Base-by-base conservation (phyloP, 1,140 invertebrate genomes). In the Ceratosolen fusciceps region DNA sequence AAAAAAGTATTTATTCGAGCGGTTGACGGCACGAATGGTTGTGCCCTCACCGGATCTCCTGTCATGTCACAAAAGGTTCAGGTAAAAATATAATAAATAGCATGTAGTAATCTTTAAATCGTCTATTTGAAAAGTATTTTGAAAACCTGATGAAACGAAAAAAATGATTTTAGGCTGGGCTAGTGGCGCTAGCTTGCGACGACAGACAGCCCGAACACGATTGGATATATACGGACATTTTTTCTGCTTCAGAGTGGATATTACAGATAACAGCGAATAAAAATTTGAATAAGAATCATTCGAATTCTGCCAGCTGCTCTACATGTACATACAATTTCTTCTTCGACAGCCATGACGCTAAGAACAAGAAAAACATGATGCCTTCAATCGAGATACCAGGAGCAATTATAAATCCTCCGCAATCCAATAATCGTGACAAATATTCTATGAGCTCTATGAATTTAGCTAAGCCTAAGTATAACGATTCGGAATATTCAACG, bases 141-240 rank as follows among this genome's bases (percentile, higher is more conserved):
- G 39, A n/a, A 47, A 31, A 49, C 12, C 47, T 43, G 31, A 54
- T 26, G 7, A 4, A 37, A 0, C 5, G 24, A 29, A 54, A 14
- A n/a, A 74, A 72, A 39, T 24, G 21, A 54, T 68, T 80, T 58
- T 47, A 85, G 84, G 39, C 77, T 9, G 83, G 82, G 14, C 14
- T 84, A 24, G 74, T 84, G n/a, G 52, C 82, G 24, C 16, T 74
- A n/a, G 81, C 83, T 1, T 85, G 85, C 60, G 84, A 86, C 47
- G 82, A 84, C 58, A 82, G 83, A 43, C 84, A 85, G 62, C 37
- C 74, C 5, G n/a, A 58, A 0, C n/a, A 34, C 0, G 24, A 54
- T 26, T 85, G 84, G 82, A 34, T 16, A 2, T 84, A 83, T 67
- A 85, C 85, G 12, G 82, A 84, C 71, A 24, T 85, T 5, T 83